Percentiles rank a stretch among this genome's conserved stretches.
Conservation (phyloP, 2,888 invertebrate genomes). For the Teleiodes luculella region DNA sequence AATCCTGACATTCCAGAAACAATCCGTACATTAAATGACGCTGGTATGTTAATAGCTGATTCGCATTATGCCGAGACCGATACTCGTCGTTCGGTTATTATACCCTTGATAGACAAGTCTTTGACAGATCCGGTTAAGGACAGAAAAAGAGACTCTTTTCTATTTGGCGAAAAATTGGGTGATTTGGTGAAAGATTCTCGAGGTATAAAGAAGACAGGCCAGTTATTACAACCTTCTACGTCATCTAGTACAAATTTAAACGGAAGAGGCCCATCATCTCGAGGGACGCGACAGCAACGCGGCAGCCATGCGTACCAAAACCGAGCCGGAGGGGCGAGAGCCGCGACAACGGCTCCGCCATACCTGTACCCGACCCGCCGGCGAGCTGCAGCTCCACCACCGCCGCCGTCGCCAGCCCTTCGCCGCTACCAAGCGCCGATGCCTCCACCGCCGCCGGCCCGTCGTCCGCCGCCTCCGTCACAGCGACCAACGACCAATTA, state of each 20-base stretch:
- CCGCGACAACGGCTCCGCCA: no score
- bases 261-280: constrained; percentile 7
- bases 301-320: background rate
- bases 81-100: constrained; percentile 12
- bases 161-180: constrained; percentile 16
- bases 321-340: constrained; percentile 2
- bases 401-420: background rate
- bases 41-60: background rate
- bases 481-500: no score
- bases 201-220: constrained; percentile 14
- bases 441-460: background rate
- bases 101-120: constrained; percentile 15
- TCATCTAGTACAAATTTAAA: constrained; percentile 13
- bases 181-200: constrained; percentile 15
- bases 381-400: no score
- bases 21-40: background rate
- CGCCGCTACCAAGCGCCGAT: background rate
- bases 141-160: constrained; percentile 14
- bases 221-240: constrained; percentile 9
- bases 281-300: constrained; percentile 3
- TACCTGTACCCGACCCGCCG: no score
- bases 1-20: background rate
- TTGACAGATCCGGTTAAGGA: constrained; percentile 14
- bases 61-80: constrained; percentile 11
- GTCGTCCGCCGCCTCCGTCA: background rate